Evolutionary conservation across 92 coral and sea anemone species (phyloP).

Genomic region (Phenganax subtilis): DNA sequence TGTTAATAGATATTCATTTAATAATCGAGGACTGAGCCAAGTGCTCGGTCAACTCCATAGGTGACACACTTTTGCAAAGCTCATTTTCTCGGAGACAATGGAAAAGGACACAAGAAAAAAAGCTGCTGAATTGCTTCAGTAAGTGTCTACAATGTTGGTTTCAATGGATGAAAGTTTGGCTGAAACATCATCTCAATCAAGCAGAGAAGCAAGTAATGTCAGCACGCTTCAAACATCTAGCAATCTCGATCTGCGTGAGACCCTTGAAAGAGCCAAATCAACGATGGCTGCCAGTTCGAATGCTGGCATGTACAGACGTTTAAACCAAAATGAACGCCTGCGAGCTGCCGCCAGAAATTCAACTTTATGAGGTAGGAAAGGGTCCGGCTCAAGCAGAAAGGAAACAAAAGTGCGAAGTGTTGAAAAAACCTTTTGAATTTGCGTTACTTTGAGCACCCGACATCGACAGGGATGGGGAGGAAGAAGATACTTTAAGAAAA

Average conservation of each 20-base stretch:
- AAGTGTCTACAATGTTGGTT: neutral
- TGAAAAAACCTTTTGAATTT: conserved; percentile 51
- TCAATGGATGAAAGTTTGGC: neutral
- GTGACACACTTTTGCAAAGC: neutral
- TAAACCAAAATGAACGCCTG: conserved; percentile 43
- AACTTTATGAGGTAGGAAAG: neutral
- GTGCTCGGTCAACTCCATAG: neutral
- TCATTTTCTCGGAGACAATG: conserved; percentile 7
- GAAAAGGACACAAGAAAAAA: conserved; percentile 30
- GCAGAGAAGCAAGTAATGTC: neutral
- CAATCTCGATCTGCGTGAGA: too few relatives aligned
- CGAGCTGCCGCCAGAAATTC: conserved; percentile 38
- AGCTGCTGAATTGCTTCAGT: conserved; percentile 29
- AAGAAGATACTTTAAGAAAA: conserved; percentile 6
- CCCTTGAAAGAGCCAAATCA: conserved; percentile 27
- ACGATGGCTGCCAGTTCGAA: conserved; percentile 46
- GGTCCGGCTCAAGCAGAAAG: conserved; percentile 4
- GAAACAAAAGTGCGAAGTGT: conserved; percentile 18
- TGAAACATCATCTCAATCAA: neutral
- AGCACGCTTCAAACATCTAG: neutral
- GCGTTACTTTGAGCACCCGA: conserved; percentile 42
- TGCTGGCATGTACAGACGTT: conserved; percentile 39
- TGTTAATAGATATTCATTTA: neutral
- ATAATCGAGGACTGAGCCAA: neutral
- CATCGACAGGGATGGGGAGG: conserved; percentile 21